Percentiles rank a stretch among this genome's conserved stretches.
phyloP scores from a whole-genome alignment of 2,797 vertebrate species.

The Peromyscus melanophrys region DNA sequence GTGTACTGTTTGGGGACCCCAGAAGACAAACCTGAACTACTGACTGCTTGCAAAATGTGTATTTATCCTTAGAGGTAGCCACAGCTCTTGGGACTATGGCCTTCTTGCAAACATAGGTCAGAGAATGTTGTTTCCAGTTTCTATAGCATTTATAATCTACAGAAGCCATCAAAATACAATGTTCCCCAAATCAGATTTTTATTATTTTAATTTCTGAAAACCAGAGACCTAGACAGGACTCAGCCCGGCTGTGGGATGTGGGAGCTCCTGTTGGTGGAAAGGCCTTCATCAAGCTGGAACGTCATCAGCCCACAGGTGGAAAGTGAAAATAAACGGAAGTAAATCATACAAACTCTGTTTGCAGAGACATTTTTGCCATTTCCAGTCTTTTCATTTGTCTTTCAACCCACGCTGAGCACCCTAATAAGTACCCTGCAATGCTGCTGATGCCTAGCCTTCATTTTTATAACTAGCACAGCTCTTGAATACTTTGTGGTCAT shows the following conservation, averaged over 20 bases:
- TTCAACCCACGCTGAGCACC: not conserved
- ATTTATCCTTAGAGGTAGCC: not conserved
- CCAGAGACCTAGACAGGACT: not conserved
- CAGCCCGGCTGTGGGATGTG: no score
- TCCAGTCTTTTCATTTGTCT: not conserved
- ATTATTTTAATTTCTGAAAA: constrained; percentile 3
- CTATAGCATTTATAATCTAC: not conserved
- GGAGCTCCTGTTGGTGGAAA: not conserved
- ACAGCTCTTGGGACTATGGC: not conserved
- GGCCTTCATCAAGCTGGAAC: not conserved
- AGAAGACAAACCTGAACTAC: not conserved
- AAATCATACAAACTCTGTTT: constrained; percentile 49
- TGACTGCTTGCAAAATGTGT: not conserved
- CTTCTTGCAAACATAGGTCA: not conserved
- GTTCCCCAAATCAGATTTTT: not conserved
- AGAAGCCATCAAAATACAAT: not conserved
- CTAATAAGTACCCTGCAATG: not conserved
- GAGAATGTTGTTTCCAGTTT: not conserved
- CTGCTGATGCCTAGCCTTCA: not conserved
- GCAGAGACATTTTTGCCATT: not conserved
- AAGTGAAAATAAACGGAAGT: constrained; percentile 40
- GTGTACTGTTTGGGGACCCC: not conserved
- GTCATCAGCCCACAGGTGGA: constrained; percentile 45
- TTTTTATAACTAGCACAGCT: not conserved
- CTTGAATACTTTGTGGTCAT: not conserved